Base-by-base conservation (phyloP, 2,113 vertebrate species). In the Hemicordylus capensis region DNA sequence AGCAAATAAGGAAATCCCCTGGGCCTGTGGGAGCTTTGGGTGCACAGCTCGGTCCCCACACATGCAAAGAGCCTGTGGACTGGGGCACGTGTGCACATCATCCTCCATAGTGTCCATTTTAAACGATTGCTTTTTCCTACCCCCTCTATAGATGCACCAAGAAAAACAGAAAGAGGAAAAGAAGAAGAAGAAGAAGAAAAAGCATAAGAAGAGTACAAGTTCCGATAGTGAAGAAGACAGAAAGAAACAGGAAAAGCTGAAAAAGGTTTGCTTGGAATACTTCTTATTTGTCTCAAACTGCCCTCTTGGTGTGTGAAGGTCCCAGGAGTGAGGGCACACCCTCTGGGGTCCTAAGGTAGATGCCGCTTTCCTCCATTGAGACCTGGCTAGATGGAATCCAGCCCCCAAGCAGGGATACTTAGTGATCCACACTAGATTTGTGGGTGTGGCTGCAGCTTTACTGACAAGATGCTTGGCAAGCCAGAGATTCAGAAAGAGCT, bases 121-220 rank as follows among this genome's bases (percentile, higher is more conserved):
- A 83, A 69, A 46, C 28, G 44, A 0, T 46, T 59, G 26, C 17
- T 76, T 34, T 24, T 80, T 90, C 88, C 80, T 54, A 17, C 37
- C 31, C 20, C 90, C 76, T 51, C 54, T 72, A 61, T 90, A 99
- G 98, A 96, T 99, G 87, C 99, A 99, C 88, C 97, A 97, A 86
- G 98, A 99, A 87, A 99, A 99, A 92, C 96, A 98, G 91, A 98
- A 97, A 84, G 96, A 97, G 9, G 96, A 98, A 64, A 98, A 98
- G 83, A 98, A 98, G 96, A 99, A 98, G 95, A 99, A 98, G 81
- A 98, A 98, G 95, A 98, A 97, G 92, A n/a, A n/a, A n/a, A 98
- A 95, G 89, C 98, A 97, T 61, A 97, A 97, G 91, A 98, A 97
- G 89, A 99, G 96, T 90, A 97, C 95, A 31, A 94, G 93, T 87